Conservation (phyloP, 53 echinoderm and acorn worm species). For the Echinometra lucunter region DNA sequence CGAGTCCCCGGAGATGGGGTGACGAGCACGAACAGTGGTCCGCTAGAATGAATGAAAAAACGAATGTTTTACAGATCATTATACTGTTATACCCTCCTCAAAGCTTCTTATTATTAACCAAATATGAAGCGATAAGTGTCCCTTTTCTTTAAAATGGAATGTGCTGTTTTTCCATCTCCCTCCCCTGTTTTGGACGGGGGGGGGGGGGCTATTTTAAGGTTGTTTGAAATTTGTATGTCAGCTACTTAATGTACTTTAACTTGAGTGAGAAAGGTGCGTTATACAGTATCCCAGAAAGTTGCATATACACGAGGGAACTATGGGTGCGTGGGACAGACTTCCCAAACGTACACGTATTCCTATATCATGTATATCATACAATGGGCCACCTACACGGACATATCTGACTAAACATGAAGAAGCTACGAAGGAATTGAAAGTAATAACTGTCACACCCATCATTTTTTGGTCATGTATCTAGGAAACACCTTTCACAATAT, state of each 20-base stretch:
- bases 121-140: no score
- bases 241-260: no score
- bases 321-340: neutral
- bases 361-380: no score
- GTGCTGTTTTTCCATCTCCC: no score
- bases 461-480: neutral
- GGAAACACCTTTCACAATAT: constrained; percentile 39
- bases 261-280: neutral
- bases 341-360: neutral
- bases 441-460: constrained; percentile 39
- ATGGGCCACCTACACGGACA: constrained; percentile 11
- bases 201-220: no score
- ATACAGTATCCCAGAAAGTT: neutral
- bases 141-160: no score
- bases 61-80: neutral
- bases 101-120: no score
- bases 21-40: neutral
- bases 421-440: constrained; percentile 28
- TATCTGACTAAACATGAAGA: neutral
- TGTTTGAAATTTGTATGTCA: no score
- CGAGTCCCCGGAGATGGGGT: neutral
- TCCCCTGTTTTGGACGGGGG: no score
- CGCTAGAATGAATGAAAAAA: no score
- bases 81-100: no score
- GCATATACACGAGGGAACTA: neutral